Evolutionary conservation across 2,888 invertebrate species (phyloP).

Genomic region (Andrena bicolor): DNA sequence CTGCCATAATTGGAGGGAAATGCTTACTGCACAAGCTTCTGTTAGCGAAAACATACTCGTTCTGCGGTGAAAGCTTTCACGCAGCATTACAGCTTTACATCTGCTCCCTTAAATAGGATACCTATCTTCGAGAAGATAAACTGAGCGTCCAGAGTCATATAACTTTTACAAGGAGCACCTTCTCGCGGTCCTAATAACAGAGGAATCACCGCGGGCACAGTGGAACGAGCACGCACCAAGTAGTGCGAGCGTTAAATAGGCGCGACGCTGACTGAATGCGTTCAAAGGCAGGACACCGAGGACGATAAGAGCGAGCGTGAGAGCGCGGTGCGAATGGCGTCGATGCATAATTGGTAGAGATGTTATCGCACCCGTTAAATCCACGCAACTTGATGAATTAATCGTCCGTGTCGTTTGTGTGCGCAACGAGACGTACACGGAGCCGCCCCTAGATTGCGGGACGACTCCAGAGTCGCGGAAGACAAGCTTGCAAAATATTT

Average conservation of each 20-base stretch:
- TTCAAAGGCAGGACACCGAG: background rate
- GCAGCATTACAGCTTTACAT: too few species aligned
- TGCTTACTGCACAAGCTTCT: too few species aligned
- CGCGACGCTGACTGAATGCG: background rate
- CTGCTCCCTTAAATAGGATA: too few species aligned
- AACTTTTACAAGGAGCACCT: conserved; percentile 1
- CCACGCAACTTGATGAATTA: conserved; percentile 27
- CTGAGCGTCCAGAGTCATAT: background rate
- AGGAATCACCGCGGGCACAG: background rate
- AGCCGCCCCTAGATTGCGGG: too few species aligned
- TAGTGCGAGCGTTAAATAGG: conserved; percentile 28
- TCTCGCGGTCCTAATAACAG: background rate
- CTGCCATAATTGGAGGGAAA: too few species aligned
- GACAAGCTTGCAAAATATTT: conserved; percentile 37
- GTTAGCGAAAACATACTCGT: too few species aligned
- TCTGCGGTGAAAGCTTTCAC: too few species aligned
- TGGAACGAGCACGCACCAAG: conserved; percentile 3
- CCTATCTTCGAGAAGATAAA: background rate
- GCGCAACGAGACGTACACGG: conserved; percentile 5
- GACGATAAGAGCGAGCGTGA: conserved; percentile 7
- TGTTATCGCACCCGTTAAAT: conserved; percentile 13
- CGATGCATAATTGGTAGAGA: conserved; percentile 43
- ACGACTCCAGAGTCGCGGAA: background rate
- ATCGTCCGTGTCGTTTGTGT: conserved; percentile 1
- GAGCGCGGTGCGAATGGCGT: conserved; percentile 16